Percentiles rank a stretch among this genome's conserved stretches.
These are phyloP conservation scores for Triplophysa dalaica DNA, from an alignment of 2,113 vertebrate genomes.

Conservation along the genomic window DNA sequence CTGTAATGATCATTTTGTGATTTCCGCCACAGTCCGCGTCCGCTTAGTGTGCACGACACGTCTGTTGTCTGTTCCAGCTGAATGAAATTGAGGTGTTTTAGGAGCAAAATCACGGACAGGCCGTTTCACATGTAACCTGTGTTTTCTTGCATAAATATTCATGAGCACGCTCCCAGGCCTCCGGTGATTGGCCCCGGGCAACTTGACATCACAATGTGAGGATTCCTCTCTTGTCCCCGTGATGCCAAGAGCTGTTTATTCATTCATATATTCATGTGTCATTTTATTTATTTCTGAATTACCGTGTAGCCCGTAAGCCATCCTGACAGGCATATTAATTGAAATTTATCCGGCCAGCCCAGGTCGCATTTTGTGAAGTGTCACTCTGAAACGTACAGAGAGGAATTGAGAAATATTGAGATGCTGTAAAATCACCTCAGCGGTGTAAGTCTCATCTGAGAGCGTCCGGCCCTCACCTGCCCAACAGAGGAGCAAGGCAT, in stretches of 20 bases:
- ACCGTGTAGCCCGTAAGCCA: constrained; percentile 10
- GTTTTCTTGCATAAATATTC: constrained; percentile 21
- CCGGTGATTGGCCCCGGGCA: constrained; percentile 32
- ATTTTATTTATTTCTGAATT: constrained; percentile 46
- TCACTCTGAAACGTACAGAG: constrained; percentile 28
- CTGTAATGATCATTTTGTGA: not conserved
- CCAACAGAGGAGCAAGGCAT: not conserved
- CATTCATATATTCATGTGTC: constrained; percentile 43
- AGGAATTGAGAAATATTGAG: constrained; percentile 38
- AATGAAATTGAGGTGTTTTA: not conserved
- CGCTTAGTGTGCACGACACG: constrained; percentile 1
- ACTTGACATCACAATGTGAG: constrained; percentile 21
- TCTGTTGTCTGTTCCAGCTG: not conserved
- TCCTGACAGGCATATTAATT: constrained; percentile 55
- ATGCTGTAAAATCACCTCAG: constrained; percentile 29
- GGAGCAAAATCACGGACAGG: constrained; percentile 15
- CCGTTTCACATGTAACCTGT: not conserved
- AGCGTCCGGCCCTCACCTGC: constrained; percentile 39
- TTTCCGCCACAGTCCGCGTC: not conserved
- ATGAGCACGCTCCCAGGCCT: constrained; percentile 12
- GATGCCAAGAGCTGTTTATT: constrained; percentile 28
- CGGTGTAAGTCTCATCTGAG: constrained; percentile 37
- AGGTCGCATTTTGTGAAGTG: constrained; percentile 26
- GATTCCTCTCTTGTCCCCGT: constrained; percentile 11
- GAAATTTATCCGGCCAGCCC: constrained; percentile 34